phyloP scores from a whole-genome alignment of 2,888 invertebrate genomes.

The Hirtodrosophila alboralis region DNA sequence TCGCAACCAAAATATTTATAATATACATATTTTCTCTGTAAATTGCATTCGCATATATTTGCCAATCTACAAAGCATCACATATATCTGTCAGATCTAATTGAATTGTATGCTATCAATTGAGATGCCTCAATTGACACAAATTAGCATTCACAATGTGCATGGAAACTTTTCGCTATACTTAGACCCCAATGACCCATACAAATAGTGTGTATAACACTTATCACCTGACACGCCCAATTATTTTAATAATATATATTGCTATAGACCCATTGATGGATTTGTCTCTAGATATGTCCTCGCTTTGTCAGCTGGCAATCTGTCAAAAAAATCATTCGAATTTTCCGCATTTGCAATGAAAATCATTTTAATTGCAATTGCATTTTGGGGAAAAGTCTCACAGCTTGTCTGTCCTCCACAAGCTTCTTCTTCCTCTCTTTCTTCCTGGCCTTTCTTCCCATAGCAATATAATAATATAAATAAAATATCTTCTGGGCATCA shows the following conservation, averaged over 20 bases:
- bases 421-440: constrained; percentile 2
- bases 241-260: not conserved
- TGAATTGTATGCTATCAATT: constrained; percentile 59
- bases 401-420: not conserved
- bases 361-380: constrained; percentile 55
- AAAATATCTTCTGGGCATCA: constrained; percentile 5
- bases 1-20: constrained; percentile 20
- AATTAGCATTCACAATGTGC: constrained; percentile 40
- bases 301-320: constrained; percentile 52
- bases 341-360: constrained; percentile 53
- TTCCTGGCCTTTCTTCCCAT: constrained; percentile 1
- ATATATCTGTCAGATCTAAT: constrained; percentile 43
- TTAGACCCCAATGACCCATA: constrained; percentile 21
- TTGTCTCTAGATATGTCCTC: constrained; percentile 16
- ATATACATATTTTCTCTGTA: constrained; percentile 9
- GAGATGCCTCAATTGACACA: constrained; percentile 43
- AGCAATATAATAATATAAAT: too few relatives aligned
- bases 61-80: constrained; percentile 18
- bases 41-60: constrained; percentile 48
- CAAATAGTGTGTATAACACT: too few relatives aligned
- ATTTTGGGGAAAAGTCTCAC: not conserved
- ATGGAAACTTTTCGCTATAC: constrained; percentile 45
- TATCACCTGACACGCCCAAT: constrained; percentile 19
- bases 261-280: constrained; percentile 20
- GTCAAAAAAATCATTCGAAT: constrained; percentile 61